phyloP scores from a whole-genome alignment of 2,797 vertebrate species.

The Oceanodroma leucorhoa region DNA sequence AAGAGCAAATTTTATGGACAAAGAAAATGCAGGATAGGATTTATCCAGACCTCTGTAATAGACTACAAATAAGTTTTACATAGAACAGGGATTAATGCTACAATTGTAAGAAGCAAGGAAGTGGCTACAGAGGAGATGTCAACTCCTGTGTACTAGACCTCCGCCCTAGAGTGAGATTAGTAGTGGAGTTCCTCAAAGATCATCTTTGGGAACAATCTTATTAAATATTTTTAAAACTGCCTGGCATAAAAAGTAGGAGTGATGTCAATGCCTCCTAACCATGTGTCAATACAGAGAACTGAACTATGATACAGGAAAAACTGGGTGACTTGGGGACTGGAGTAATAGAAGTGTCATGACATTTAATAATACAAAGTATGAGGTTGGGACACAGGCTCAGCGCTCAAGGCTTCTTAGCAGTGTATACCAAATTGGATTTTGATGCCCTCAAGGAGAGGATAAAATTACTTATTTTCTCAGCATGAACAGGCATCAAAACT shows the following conservation, averaged over 20 bases:
- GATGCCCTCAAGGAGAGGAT: conserved; percentile 52
- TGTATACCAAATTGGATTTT: conserved; percentile 57
- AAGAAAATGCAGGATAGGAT: not conserved
- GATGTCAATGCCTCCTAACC: conserved; percentile 22
- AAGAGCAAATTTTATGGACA: not conserved
- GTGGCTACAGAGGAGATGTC: not conserved
- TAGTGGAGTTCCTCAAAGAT: not conserved
- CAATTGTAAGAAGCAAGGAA: not conserved
- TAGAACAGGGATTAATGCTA: not conserved
- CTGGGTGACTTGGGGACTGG: not conserved
- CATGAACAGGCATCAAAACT: conserved; percentile 19
- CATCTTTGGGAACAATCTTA: not conserved
- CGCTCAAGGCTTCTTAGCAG: conserved; percentile 46
- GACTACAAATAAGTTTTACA: not conserved
- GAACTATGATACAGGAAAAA: conserved; percentile 24
- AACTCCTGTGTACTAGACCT: not conserved
- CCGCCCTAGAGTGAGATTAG: not conserved
- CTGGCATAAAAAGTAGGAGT: not conserved
- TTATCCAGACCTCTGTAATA: not conserved
- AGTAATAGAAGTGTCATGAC: conserved; percentile 51
- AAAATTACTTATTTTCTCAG: conserved; percentile 65
- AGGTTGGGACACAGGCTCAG: conserved; percentile 31
- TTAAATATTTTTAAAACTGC: not conserved
- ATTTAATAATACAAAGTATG: conserved; percentile 61
- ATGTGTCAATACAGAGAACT: not conserved